phyloP scores from a whole-genome alignment of 2,113 vertebrate species.

The Calidris pugnax region DNA sequence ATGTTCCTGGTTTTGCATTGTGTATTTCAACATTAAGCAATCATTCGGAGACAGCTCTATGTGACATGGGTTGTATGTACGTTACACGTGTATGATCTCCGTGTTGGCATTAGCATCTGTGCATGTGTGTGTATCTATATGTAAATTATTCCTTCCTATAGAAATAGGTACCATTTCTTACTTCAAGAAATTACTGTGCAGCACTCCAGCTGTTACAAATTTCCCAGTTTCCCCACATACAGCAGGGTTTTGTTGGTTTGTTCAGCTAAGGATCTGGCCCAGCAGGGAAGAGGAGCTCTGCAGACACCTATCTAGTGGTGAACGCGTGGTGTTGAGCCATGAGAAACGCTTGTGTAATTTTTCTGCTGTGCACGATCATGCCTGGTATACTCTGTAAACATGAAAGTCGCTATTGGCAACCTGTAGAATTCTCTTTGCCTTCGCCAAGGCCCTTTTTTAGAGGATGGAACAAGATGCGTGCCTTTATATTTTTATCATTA shows the following conservation, averaged over 20 bases:
- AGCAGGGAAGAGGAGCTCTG: background rate
- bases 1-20: background rate
- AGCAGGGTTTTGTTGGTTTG: background rate
- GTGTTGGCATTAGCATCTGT: background rate
- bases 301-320: background rate
- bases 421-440: background rate
- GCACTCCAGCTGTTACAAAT: background rate
- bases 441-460: background rate
- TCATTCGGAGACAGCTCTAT: background rate
- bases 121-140: background rate
- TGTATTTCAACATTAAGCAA: background rate
- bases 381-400: background rate
- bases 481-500: conserved; percentile 37
- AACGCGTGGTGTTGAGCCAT: background rate
- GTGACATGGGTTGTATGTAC: accelerated
- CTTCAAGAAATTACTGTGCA: background rate
- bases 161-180: background rate
- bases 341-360: background rate
- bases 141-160: background rate
- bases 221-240: background rate
- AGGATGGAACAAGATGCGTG: background rate
- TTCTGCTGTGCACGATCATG: background rate
- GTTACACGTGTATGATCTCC: background rate
- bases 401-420: background rate
- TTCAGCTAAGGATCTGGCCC: background rate